Base-by-base conservation (phyloP, 2,113 vertebrate genomes). In the Ancistrus triradiatus region DNA sequence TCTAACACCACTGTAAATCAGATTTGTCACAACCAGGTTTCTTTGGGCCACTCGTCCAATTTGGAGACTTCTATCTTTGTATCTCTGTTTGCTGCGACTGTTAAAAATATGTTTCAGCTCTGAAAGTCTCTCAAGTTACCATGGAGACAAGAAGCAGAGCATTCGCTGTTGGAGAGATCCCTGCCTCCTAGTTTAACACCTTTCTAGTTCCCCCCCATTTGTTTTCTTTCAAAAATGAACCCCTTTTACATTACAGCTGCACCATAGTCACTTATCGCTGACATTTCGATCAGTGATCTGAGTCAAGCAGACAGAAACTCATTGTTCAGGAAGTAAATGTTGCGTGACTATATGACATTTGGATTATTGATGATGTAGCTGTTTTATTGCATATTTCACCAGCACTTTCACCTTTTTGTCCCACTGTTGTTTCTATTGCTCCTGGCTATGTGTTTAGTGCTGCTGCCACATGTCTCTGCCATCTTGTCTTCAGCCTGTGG, bases 61-160 rank as follows among this genome's bases (percentile, higher is more conserved):
- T 47, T 57, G 28, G n/a, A 24, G 10, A 24, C 22, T 42, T 61
- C 58, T 52, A 69, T 69, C 60, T 42, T 28, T 48, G 58, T 33
- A 6, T 46, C 24, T 67, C 50, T 64, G 31, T 72, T 66, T 73
- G 17, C 47, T 59, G 60, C 3, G 18, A 65, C 60, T 69, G 50
- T 73, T 56, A 46, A 65, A 65, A 75, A 68, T 61, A 55, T 61
- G 51, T 72, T 62, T 68, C 48, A 60, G 33, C 46, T 71, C 22
- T 18, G 31, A 60, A 75, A 63, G 62, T 72, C 69, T 59, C 64
- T 18, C 69, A 56, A 51, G 73, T 75, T 68, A 28, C 73, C 56
- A 72, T 75, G 69, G 73, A 57, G 58, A 75, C 69, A 8, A 31
- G 42, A 51, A 58, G 37, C 46, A 70, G 53, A 66, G 33, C 15